A percentile compares a stretch with the other conserved stretches of the same genome.
These are phyloP conservation scores for Trissolcus brochymenae DNA, from an alignment of 2,888 invertebrate genomes.

Conservation along the genomic window DNA sequence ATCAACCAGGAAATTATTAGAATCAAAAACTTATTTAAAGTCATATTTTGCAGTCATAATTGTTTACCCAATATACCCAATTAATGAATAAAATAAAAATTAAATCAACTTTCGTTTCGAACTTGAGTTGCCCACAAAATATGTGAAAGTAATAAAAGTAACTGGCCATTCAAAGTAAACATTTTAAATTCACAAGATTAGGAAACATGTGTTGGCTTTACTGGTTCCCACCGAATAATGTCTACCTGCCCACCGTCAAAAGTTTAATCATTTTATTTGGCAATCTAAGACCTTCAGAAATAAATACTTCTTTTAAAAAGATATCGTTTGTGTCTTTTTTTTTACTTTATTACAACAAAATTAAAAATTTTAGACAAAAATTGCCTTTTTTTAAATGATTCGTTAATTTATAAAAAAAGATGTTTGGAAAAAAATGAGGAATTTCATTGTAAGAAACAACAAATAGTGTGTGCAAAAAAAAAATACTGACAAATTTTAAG, in stretches of 20 bases:
- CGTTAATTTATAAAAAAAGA: not conserved
- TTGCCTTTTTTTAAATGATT: not conserved
- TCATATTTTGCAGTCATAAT: no score
- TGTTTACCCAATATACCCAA: no score
- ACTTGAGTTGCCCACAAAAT: no score
- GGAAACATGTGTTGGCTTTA: constrained; percentile 1
- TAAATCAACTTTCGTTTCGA: no score
- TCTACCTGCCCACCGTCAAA: no score
- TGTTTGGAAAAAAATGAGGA: not conserved
- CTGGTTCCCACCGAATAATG: not conserved
- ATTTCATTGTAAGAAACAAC: not conserved
- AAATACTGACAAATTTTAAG: not conserved
- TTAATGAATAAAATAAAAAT: no score
- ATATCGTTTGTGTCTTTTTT: not conserved
- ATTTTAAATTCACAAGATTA: constrained; percentile 11
- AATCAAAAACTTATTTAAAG: no score
- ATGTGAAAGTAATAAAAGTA: no score
- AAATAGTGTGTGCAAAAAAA: constrained; percentile 1
- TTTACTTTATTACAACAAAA: not conserved
- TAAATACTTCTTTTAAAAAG: not conserved
- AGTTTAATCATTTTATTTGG: no score
- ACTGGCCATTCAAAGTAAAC: not conserved
- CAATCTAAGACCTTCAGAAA: no score
- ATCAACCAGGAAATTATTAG: no score
- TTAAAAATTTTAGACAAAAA: no score